Evolutionary conservation across 37 sponge, comb jelly and placozoan species (phyloP), one percentile per base, ranked within the genome.

Genomic region (Eunapius fragilis): DNA sequence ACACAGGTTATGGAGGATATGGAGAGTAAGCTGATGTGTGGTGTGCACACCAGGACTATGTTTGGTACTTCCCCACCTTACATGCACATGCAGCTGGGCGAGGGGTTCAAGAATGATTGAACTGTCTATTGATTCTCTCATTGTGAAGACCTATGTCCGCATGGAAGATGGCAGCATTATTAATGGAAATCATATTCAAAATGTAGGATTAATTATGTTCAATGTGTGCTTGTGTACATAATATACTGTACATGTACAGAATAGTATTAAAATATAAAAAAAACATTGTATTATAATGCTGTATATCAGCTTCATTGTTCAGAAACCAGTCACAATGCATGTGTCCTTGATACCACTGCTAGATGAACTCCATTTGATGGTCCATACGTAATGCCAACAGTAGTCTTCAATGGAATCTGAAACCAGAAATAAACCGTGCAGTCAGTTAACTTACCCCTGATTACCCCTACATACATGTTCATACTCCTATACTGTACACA

Each of bases 1-100:
- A 81, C 25, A 81, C 81, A 23, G 81, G 81, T 14, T 69, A 81
- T 33, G 81, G 81, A 25, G 81, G 81, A 68, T 81, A 81, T 81
- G 81, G 81, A 68, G 69, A 30, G 81, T 81, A 35, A 76, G 77
- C 19, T 19, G 14, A 58, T 58, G 58, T 58, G 58, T 58, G 14
- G 58, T 11, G 58, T 11, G 6, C 58, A 58, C 58, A 58, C 14
- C 19, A 10, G 1, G 58, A 58, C 14, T 12, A 58, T 11, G 17
- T 17, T 58, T 12, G 58, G 58, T 17, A 58, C 58, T 19, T 58
- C 19, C 17, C 6, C 2, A n/a, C n/a, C n/a, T n/a, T n/a, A n/a
- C n/a, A n/a, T n/a, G n/a, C n/a, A n/a, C 17, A 11, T 17, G 22
- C 58, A 58, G 58, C 58, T 58, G 58, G 58, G 58, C 58, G 14